These are phyloP conservation scores for Troides oblongomaculatus DNA, from an alignment of 2,888 invertebrate genomes.

Conservation along the genomic window DNA sequence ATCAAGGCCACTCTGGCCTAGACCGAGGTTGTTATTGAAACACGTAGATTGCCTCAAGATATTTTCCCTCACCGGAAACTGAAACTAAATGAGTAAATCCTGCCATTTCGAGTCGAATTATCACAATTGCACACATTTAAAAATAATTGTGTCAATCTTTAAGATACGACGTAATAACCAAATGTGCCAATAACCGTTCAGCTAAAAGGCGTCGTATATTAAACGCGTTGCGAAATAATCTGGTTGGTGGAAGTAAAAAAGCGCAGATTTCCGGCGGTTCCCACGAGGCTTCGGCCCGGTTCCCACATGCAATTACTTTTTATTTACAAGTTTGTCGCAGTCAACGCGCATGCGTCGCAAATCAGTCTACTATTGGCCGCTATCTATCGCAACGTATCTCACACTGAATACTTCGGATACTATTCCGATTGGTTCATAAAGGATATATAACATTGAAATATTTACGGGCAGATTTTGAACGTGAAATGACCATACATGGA, in stretches of 20 bases:
- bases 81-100: too few species aligned
- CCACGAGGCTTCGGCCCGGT: constrained; percentile 65
- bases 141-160: constrained; percentile 11
- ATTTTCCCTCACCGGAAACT: too few species aligned
- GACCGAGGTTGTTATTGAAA: too few species aligned
- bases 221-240: constrained; percentile 26
- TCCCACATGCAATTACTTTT: constrained; percentile 65
- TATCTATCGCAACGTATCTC: constrained; percentile 45
- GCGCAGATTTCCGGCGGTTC: constrained; percentile 62
- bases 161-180: constrained; percentile 15
- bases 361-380: constrained; percentile 60
- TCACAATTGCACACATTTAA: neutral
- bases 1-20: too few species aligned
- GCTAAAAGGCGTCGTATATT: constrained; percentile 17
- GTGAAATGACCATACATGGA: too few species aligned
- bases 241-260: constrained; percentile 44
- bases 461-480: too few species aligned
- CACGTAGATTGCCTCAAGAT: too few species aligned
- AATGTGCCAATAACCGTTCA: constrained; percentile 21
- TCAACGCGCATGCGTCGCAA: constrained; percentile 61
- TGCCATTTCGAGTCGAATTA: neutral
- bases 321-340: constrained; percentile 60
- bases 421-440: constrained; percentile 54
- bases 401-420: constrained; percentile 58
- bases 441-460: constrained; percentile 2